Conservation (phyloP, 2,797 vertebrate genomes). For the Coluber constrictor region DNA sequence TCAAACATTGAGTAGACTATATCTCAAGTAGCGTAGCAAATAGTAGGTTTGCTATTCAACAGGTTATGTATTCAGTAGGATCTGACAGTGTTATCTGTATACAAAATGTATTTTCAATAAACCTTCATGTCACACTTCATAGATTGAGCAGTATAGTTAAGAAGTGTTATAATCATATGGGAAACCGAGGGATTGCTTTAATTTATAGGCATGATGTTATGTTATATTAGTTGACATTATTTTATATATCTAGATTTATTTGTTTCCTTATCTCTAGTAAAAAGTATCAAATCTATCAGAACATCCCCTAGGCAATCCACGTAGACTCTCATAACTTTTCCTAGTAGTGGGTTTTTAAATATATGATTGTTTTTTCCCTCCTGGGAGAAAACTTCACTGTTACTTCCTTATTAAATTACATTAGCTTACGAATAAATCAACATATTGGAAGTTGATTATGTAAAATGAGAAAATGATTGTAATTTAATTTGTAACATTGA, state of each 20-base stretch:
- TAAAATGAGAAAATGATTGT: constrained; percentile 13
- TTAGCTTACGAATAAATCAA: not conserved
- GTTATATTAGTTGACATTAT: not conserved
- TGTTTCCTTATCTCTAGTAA: not conserved
- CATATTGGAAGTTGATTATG: constrained; percentile 4
- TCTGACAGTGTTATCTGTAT: not conserved
- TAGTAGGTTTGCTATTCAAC: not conserved
- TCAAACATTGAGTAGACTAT: not conserved
- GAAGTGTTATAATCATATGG: not conserved
- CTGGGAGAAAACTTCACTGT: not conserved
- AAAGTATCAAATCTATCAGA: not conserved
- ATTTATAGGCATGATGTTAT: not conserved
- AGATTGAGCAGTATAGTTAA: not conserved
- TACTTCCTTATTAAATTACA: not conserved
- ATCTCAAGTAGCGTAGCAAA: not conserved
- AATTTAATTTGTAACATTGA: constrained; percentile 16
- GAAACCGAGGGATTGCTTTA: not conserved
- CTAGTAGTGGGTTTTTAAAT: not conserved
- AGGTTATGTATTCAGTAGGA: not conserved
- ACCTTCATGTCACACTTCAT: not conserved
- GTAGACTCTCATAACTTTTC: not conserved
- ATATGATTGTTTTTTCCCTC: not conserved
- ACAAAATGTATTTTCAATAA: not conserved
- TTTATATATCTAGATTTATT: not conserved
- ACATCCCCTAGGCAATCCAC: not conserved